phyloP scores from a whole-genome alignment of 2,888 invertebrate species.

The Apotomis capreana region DNA sequence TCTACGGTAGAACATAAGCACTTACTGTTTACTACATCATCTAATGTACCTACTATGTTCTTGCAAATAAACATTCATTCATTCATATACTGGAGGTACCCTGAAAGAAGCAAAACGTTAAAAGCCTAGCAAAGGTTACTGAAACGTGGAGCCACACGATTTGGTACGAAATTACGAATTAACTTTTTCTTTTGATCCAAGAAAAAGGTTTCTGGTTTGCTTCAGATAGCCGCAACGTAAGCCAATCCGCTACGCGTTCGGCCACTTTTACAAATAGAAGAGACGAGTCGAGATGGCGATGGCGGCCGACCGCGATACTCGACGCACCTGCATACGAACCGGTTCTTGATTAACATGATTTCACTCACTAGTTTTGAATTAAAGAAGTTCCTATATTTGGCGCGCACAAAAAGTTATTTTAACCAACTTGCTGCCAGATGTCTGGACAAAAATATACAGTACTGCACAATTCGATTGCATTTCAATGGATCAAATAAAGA shows the following conservation, averaged over 20 bases:
- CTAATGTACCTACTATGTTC: too few species aligned
- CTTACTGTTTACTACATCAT: too few species aligned
- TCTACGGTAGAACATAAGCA: too few species aligned
- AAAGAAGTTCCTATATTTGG: not conserved
- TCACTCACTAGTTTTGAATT: slow-evolving; percentile 57
- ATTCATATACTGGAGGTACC: too few species aligned
- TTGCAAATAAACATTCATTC: too few species aligned
- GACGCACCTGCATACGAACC: slow-evolving; percentile 75
- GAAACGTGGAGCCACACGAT: not conserved
- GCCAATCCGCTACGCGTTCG: slow-evolving; percentile 31
- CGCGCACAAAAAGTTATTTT: not conserved
- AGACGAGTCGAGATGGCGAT: slow-evolving; percentile 50
- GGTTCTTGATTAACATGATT: slow-evolving; percentile 76
- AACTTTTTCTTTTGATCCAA: slow-evolving; percentile 30
- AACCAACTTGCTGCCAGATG: slow-evolving; percentile 8
- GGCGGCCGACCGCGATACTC: slow-evolving; percentile 45
- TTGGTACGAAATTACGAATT: slow-evolving; percentile 11
- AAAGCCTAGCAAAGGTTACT: not conserved
- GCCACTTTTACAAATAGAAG: slow-evolving; percentile 39
- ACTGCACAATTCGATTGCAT: slow-evolving; percentile 11
- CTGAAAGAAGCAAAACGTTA: too few species aligned
- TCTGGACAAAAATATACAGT: not conserved
- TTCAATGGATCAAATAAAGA: slow-evolving; percentile 1
- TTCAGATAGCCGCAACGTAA: slow-evolving; percentile 18
- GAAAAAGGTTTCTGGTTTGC: slow-evolving; percentile 26